Evolutionary conservation across 2,797 vertebrate genomes (phyloP), one percentile per base, ranked within the genome.

Genomic region (Eulemur coronatus): DNA sequence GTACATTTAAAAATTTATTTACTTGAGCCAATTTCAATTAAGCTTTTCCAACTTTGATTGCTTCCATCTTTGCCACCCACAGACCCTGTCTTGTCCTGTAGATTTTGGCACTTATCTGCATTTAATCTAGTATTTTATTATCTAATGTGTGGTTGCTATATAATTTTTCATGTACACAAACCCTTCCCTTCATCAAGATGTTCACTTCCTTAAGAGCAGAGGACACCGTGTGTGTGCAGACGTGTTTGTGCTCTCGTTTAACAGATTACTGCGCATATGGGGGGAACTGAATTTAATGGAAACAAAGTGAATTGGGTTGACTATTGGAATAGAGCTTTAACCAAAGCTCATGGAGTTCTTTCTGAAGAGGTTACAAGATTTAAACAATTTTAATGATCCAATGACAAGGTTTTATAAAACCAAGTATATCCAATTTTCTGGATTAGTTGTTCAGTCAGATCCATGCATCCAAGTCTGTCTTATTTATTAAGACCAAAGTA

Each of bases 261-360:
- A 63, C 65, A 41, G 57, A 82, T 79, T 69, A 72, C 33, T n/a
- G 41, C 55, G 43, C 41, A 38, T 41, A 41, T 72, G 75, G 72
- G 73, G 33, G 65, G 41, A 67, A 86, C 15, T 43, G 87, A 92
- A 82, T 85, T 80, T 82, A 95, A 95, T 67, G 52, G 69, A 65
- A 97, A 85, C 41, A 92, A 96, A 94, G 84, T 41, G 57, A 89
- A 92, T 80, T 81, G 65, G 43, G 14, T 65, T 93, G 86, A 38
- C 78, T 75, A 55, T 65, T 57, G 94, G 72, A 78, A 65, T 43
- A 75, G 18, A 92, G 78, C 18, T 75, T 81, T 67, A 50, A 84
- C 63, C 61, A 91, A 52, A 50, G 63, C 72, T 76, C 63, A 28
- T 0, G 7, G 67, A n/a, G 35, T 38, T 67, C 50, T 65, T 88